Evolutionary conservation across 2,797 vertebrate genomes (phyloP).

Genomic region (Argya squamiceps): DNA sequence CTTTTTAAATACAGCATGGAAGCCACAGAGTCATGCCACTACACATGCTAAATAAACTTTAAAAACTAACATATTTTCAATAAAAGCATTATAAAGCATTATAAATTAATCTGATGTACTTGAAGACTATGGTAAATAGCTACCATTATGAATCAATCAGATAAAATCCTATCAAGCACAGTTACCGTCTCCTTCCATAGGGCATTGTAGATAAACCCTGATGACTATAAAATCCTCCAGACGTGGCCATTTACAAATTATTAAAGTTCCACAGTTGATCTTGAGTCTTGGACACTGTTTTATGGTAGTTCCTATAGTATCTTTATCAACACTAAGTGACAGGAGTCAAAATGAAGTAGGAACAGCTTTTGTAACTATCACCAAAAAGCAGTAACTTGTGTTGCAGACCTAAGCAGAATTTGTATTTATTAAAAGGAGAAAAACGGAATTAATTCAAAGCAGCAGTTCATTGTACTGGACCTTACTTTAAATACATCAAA

Average conservation of each 20-base stretch:
- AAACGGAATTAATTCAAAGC: not conserved
- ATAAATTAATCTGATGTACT: not conserved
- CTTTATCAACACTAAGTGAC: not conserved
- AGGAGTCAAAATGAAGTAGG: not conserved
- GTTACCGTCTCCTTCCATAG: not conserved
- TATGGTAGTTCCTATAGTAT: not conserved
- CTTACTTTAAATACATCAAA: not conserved
- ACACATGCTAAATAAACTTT: not conserved
- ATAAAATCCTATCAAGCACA: not conserved
- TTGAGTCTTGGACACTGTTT: not conserved
- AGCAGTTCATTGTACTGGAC: not conserved
- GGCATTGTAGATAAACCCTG: not conserved
- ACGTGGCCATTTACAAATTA: not conserved
- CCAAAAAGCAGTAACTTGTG: not conserved
- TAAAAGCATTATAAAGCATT: not conserved
- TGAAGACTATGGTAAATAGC: not conserved
- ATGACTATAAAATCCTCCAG: not conserved
- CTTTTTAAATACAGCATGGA: not conserved
- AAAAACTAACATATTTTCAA: not conserved
- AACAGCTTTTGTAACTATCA: not conserved
- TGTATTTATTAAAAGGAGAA: not conserved
- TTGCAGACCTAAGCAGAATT: not conserved
- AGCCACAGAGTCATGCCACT: not conserved
- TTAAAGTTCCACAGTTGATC: not conserved
- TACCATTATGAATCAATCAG: not conserved